Conservation (phyloP, 2,113 vertebrate genomes). For the Dromiciops gliroides region DNA sequence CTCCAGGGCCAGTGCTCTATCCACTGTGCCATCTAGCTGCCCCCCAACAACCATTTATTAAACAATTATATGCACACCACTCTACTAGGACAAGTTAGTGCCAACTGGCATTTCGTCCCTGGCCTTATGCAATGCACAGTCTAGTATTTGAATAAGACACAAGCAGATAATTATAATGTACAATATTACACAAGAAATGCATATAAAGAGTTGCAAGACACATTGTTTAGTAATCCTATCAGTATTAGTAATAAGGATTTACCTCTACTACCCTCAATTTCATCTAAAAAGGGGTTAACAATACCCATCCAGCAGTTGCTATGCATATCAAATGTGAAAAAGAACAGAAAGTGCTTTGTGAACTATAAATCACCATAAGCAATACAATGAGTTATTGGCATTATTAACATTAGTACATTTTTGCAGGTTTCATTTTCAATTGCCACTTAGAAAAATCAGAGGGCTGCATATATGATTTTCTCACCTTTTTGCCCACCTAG, state of each 20-base stretch:
- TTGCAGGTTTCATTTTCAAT: background rate
- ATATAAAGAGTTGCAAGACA: background rate
- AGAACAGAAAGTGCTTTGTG: background rate
- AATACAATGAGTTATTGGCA: background rate
- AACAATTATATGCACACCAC: background rate
- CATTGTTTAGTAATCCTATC: background rate
- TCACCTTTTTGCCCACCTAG: background rate
- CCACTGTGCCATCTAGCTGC: no score
- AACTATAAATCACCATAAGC: background rate
- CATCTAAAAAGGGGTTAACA: background rate
- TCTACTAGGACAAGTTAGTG: background rate
- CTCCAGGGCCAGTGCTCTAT: no score
- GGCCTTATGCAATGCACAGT: background rate
- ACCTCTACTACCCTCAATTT: background rate
- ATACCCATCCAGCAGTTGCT: background rate
- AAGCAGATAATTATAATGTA: background rate
- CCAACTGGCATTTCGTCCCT: background rate
- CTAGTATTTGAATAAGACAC: background rate
- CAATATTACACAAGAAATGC: background rate
- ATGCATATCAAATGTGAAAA: background rate
- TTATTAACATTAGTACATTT: background rate
- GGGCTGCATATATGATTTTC: background rate
- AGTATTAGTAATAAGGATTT: background rate
- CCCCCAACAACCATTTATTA: background rate
- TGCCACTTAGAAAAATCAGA: background rate